Evolutionary conservation across 1,140 invertebrate species (phyloP), one percentile per base, ranked within the genome.

Genomic region (Hyles vespertilio): DNA sequence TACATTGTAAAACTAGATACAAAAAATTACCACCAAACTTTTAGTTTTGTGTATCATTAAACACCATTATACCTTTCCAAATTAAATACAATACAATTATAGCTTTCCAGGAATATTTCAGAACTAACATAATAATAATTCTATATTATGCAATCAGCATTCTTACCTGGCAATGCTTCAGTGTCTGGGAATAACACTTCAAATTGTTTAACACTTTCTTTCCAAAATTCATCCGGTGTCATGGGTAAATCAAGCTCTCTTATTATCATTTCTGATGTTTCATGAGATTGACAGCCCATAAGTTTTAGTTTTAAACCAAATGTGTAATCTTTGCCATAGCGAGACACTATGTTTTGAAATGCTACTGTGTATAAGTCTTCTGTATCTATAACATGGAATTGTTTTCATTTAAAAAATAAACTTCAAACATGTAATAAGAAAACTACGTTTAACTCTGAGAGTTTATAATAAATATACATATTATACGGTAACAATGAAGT

Each of bases 301-400:
- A 92, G 81, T 65, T 91, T 88, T 2, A 91, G 74, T 87, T 97
- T 96, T 6, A 95, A 81, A 10, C 95, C 93, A 92, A 93, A 96
- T 1, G 93, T 95, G 65, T 93, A 97, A 9, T 79, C 85, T 80
- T 95, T 95, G 0, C 92, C 94, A 89, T 93, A 96, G 32, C 87
- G 80, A 40, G 89, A 89, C 61, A 94, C 81, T 49, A 97, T 89
- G 72, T 91, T 91, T 85, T 94, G 92, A 67, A 92, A 93, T 36
- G 92, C 93, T 70, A 92, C 72, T 49, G 94, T 93, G 73, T 97
- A 97, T 6, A 96, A 65, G 12, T 76, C 69, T 87, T 97, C 96
- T 50, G 96, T 95, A 91, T 97, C 95, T 96, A 65, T 44, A 65
- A 56, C 22, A 22, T 22, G 22, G 22, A 34, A 8, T 51, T 32